These are phyloP conservation scores for Ispidina lecontei DNA, from an alignment of 2,797 vertebrate species.

Conservation along the genomic window DNA sequence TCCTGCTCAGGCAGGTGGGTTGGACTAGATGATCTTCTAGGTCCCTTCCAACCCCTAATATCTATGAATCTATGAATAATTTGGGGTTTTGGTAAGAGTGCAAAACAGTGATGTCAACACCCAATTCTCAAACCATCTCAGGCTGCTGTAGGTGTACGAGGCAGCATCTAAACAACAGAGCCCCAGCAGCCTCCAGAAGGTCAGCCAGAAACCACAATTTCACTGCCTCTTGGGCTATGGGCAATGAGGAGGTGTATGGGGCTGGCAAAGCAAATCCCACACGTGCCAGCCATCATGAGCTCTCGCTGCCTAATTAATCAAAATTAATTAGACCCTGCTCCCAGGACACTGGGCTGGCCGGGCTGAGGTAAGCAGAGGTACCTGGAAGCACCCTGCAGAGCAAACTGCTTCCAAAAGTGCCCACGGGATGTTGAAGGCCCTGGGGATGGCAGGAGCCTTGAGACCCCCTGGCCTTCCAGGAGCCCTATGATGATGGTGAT, in stretches of 20 bases:
- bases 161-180: not conserved
- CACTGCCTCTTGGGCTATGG: not conserved
- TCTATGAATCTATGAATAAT: too few species aligned
- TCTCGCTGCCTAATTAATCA: not conserved
- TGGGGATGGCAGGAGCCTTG: not conserved
- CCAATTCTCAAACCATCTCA: not conserved
- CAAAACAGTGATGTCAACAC: not conserved
- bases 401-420: not conserved
- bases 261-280: not conserved
- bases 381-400: not conserved
- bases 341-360: accelerated
- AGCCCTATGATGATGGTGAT: not conserved
- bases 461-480: not conserved
- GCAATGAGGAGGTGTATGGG: not conserved
- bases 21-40: too few species aligned
- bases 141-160: constrained; percentile 17
- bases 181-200: constrained; percentile 27
- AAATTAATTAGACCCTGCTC: not conserved
- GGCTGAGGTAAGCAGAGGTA: not conserved
- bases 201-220: constrained; percentile 11
- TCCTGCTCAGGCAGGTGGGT: too few species aligned
- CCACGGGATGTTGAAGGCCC: not conserved
- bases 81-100: not conserved
- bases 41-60: too few species aligned
- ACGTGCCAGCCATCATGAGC: accelerated